A percentile compares a stretch with the other conserved stretches of the same genome.
Evolutionary conservation across 2,113 vertebrate species (phyloP).

Genomic region (Sinosuthora webbiana): DNA sequence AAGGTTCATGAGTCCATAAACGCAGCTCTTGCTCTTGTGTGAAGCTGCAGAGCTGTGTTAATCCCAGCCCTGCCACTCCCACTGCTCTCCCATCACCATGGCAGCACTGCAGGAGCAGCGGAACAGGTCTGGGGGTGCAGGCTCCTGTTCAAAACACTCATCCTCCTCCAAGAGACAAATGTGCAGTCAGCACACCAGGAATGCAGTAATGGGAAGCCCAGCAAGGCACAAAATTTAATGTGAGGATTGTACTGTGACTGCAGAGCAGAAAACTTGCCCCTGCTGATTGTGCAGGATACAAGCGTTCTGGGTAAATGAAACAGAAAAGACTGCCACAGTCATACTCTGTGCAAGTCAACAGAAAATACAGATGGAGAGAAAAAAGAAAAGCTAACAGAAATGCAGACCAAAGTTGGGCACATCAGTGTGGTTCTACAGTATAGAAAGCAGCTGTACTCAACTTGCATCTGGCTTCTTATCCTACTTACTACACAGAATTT

Average conservation of each 20-base stretch:
- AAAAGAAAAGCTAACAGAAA: neutral
- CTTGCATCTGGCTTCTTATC: neutral
- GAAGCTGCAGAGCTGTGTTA: neutral
- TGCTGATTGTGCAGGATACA: neutral
- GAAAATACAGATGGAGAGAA: neutral
- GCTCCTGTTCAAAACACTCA: neutral
- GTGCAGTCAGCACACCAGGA: neutral
- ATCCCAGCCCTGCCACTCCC: neutral
- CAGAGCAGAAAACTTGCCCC: neutral
- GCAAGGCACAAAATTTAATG: neutral
- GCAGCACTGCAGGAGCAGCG: fast-evolving
- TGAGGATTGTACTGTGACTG: neutral
- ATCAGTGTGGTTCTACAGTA: neutral
- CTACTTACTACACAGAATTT: neutral
- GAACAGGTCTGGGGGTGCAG: neutral
- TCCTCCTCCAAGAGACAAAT: neutral
- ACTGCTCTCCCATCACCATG: neutral
- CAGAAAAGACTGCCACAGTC: neutral
- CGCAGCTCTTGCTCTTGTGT: neutral
- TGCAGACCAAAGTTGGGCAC: neutral
- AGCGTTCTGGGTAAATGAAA: neutral
- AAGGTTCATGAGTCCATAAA: neutral
- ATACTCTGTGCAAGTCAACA: neutral
- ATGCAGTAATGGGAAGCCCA: neutral
- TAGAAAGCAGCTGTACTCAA: neutral